Base-by-base conservation (phyloP, 2,797 vertebrate species). In the Staurois parvus region DNA sequence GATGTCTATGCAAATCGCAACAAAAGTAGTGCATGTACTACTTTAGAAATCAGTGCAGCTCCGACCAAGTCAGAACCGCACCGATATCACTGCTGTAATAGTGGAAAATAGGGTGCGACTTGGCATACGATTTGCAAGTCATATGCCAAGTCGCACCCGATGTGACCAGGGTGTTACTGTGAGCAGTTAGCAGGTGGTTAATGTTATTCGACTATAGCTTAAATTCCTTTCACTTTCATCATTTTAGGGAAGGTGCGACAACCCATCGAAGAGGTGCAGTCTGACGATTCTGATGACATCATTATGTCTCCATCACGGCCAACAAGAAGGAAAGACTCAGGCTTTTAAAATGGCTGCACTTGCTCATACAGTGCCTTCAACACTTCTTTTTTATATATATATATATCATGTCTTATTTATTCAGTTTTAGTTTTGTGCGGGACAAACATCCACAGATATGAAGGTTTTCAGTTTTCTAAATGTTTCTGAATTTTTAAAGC, bases 271-370 rank as follows among this genome's bases (percentile, higher is more conserved):
- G 94, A 93, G 19, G 70, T 75, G 30, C 92, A 92, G 85, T 98
- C 96, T 0, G 96, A 98, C 0, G 96, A 98, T 89, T 98, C 97
- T 0, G 97, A 99, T 28, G 96, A 97, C 66, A 91, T 96, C 10
- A 40, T 94, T 0, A 90, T 95, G 83, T 92, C 96, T 40, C 94
- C 95, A 0, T 91, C 93, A 5, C 89, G 92, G 56, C 92, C 94
- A 59, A 8, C 88, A 81, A 95, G 93, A 90, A 93, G 90, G 87
- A 92, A 88, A 88, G 88, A 92, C 88, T 78, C 79, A 0, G 81
- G 69, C 75, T 89, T 90, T 6, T 91, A 59, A n/a, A 37, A 34
- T 9, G 3, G 6, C n/a, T n/a, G 15, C 19, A 19, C 19, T 30
- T 21, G 9, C 7, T 21, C 34, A 1, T 4, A 17, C 29, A 73